phyloP scores from a whole-genome alignment of 2,113 vertebrate species.

The Copsychus sechellarum region DNA sequence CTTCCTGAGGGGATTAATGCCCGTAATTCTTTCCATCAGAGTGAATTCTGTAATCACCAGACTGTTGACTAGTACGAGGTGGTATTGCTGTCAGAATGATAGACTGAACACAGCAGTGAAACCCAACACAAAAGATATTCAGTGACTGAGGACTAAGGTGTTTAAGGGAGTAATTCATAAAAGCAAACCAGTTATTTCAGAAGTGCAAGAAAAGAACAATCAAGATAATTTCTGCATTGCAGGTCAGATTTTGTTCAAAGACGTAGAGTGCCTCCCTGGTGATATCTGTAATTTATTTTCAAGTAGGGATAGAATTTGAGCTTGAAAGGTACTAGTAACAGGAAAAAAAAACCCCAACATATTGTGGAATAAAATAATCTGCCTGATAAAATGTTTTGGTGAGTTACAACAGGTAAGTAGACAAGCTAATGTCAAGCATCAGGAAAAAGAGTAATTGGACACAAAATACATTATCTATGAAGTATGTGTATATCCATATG shows the following conservation, averaged over 20 bases:
- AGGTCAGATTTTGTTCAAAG: neutral
- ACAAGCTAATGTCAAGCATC: neutral
- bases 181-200: neutral
- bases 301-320: neutral
- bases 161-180: neutral
- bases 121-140: neutral
- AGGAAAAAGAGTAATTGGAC: neutral
- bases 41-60: conserved; percentile 23
- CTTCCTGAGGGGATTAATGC: conserved; percentile 58
- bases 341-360: neutral
- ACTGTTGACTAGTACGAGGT: neutral
- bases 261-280: neutral
- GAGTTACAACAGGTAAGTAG: neutral
- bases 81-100: neutral
- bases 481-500: rapidly evolving
- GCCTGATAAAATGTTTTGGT: neutral
- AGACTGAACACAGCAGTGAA: neutral
- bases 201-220: neutral
- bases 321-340: neutral
- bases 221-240: neutral
- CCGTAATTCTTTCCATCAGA: conserved; percentile 40
- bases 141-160: neutral
- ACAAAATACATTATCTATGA: neutral
- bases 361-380: neutral
- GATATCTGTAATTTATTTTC: neutral